Evolutionary conservation across 2,797 vertebrate genomes (phyloP).

Genomic region (Scarus forsteni): DNA sequence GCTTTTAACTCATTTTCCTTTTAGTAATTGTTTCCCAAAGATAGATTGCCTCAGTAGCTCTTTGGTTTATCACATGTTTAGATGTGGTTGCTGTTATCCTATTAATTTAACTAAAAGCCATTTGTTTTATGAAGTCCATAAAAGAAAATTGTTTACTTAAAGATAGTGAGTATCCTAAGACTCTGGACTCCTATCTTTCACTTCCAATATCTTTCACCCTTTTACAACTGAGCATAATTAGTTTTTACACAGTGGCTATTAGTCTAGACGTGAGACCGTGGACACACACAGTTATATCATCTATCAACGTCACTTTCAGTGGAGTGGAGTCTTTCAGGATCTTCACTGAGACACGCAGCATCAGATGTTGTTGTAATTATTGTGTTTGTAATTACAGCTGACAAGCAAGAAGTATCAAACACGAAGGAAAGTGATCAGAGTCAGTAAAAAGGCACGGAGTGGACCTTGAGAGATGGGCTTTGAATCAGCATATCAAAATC

Average conservation of each 20-base stretch:
- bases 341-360: constrained; percentile 11
- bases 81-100: background rate
- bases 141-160: constrained; percentile 19
- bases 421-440: constrained; percentile 1
- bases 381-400: constrained; percentile 13
- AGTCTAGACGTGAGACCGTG: constrained; percentile 19
- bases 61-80: constrained; percentile 16
- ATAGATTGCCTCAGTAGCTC: background rate
- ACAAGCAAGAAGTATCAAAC: constrained; percentile 22
- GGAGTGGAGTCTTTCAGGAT: constrained; percentile 18
- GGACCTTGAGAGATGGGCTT: constrained; percentile 1
- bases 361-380: constrained; percentile 26
- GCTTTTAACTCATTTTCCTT: constrained; percentile 6
- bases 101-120: constrained; percentile 24
- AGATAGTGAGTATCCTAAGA: constrained; percentile 13
- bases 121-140: constrained; percentile 26
- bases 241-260: constrained; percentile 35
- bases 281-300: constrained; percentile 17
- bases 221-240: constrained; percentile 21
- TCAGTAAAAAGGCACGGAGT: background rate
- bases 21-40: constrained; percentile 22
- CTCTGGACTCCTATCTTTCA: constrained; percentile 14
- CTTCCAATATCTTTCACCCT: constrained; percentile 23
- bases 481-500: background rate
- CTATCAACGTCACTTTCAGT: constrained; percentile 21